phyloP scores from a whole-genome alignment of 64 coral and sea anemone species.

The Montipora cactus region DNA sequence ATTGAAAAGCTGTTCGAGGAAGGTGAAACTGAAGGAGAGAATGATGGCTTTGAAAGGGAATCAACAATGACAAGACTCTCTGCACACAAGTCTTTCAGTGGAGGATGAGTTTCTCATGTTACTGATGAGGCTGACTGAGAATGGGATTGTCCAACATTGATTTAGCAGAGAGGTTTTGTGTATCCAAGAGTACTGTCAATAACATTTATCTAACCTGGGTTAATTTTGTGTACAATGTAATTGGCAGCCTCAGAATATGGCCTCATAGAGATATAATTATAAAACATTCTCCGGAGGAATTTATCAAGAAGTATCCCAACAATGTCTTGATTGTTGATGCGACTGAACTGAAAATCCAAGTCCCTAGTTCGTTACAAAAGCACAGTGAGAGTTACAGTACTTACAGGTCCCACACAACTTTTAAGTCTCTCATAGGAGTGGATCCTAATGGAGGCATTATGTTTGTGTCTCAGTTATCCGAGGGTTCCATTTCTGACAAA shows the following conservation, averaged over 20 bases:
- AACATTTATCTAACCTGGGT: conserved; percentile 68
- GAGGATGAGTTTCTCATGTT: conserved; percentile 11
- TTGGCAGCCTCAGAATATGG: conserved; percentile 78
- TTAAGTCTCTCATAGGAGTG: no score
- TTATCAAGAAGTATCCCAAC: no score
- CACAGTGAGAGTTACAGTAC: no score
- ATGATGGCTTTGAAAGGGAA: background rate
- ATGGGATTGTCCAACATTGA: conserved; percentile 54
- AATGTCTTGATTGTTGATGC: no score
- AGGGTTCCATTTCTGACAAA: no score
- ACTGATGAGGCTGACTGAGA: conserved; percentile 53
- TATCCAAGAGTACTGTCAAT: conserved; percentile 47
- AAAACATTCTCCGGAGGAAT: background rate
- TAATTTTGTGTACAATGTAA: conserved; percentile 46
- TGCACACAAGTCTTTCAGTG: conserved; percentile 20
- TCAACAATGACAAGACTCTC: conserved; percentile 2
- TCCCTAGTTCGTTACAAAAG: no score
- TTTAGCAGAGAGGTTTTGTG: conserved; percentile 65
- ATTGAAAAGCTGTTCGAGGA: background rate
- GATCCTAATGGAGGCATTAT: no score
- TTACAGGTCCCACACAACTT: no score
- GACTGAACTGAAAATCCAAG: no score
- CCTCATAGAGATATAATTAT: conserved; percentile 73
- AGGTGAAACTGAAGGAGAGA: conserved; percentile 7
- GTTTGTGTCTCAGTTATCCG: no score